A percentile compares a stretch with the other conserved stretches of the same genome.
phyloP scores from a whole-genome alignment of 2,888 invertebrate genomes.

The Serrognathus titanus region DNA sequence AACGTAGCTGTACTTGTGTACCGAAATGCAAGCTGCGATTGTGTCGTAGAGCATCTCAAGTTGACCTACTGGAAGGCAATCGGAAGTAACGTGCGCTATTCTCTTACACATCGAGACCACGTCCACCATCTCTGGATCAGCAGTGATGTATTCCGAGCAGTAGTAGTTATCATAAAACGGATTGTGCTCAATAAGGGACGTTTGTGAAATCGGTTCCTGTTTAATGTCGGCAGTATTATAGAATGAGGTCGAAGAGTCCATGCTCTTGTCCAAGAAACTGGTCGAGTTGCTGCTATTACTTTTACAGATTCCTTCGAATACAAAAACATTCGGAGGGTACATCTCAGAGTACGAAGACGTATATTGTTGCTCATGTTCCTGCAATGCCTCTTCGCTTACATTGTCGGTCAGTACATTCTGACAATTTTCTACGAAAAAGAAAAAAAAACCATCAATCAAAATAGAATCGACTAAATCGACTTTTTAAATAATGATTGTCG shows the following conservation, averaged over 20 bases:
- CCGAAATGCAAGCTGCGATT: constrained; percentile 38
- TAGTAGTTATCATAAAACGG: constrained; percentile 31
- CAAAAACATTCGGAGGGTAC: not conserved
- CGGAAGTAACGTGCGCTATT: constrained; percentile 34
- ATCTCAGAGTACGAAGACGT: no score
- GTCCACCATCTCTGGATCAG: constrained; percentile 3
- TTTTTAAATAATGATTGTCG: no score
- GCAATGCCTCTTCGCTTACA: no score
- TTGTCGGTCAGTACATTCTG: no score
- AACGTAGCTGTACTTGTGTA: constrained; percentile 36
- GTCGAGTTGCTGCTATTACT: not conserved
- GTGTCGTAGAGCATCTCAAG: constrained; percentile 43
- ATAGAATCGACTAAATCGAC: no score
- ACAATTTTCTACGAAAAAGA: no score
- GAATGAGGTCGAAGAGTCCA: no score
- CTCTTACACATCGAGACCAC: constrained; percentile 32
- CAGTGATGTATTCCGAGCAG: not conserved
- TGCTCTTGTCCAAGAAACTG: not conserved
- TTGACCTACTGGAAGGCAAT: constrained; percentile 37
- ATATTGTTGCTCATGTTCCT: no score
- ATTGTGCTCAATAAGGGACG: constrained; percentile 12
- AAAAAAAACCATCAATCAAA: no score
- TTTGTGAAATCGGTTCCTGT: constrained; percentile 12
- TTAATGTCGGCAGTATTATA: not conserved
- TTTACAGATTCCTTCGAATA: not conserved